A percentile compares a stretch with the other conserved stretches of the same genome.
Evolutionary conservation across 2,888 invertebrate genomes (phyloP).

Genomic region (Morpho helenor): DNA sequence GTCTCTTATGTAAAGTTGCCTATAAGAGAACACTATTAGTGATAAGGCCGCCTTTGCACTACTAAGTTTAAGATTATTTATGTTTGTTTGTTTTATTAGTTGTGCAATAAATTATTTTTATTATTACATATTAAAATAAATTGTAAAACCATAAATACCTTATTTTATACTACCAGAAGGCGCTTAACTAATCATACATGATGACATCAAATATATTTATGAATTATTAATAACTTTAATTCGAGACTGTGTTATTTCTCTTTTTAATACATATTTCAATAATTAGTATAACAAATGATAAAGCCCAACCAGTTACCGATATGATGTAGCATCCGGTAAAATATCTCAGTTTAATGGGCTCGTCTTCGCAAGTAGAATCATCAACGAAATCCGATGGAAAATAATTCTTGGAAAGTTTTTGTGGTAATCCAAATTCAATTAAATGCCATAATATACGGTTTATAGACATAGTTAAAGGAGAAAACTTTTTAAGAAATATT

Average conservation of each 20-base stretch:
- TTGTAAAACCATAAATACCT: too few relatives aligned
- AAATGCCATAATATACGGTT: slow-evolving; percentile 43
- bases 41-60: too few relatives aligned
- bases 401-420: slow-evolving; percentile 45
- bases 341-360: slow-evolving; percentile 47
- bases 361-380: slow-evolving; percentile 15
- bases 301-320: slow-evolving; percentile 48
- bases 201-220: too few relatives aligned
- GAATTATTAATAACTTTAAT: too few relatives aligned
- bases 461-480: slow-evolving; percentile 43
- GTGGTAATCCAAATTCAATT: slow-evolving; percentile 46
- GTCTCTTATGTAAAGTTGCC: too few relatives aligned
- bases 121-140: too few relatives aligned
- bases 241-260: slow-evolving; percentile 6
- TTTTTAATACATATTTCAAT: slow-evolving; percentile 41
- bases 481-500: slow-evolving; percentile 59
- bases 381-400: slow-evolving; percentile 21
- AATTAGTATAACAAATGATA: slow-evolving; percentile 43
- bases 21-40: too few relatives aligned
- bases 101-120: too few relatives aligned
- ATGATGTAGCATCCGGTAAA: slow-evolving; percentile 55
- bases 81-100: too few relatives aligned
- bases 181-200: too few relatives aligned
- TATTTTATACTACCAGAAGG: too few relatives aligned
- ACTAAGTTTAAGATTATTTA: too few relatives aligned